Base-by-base conservation (phyloP, 1,140 invertebrate species). In the Lasaia peninsularis region DNA sequence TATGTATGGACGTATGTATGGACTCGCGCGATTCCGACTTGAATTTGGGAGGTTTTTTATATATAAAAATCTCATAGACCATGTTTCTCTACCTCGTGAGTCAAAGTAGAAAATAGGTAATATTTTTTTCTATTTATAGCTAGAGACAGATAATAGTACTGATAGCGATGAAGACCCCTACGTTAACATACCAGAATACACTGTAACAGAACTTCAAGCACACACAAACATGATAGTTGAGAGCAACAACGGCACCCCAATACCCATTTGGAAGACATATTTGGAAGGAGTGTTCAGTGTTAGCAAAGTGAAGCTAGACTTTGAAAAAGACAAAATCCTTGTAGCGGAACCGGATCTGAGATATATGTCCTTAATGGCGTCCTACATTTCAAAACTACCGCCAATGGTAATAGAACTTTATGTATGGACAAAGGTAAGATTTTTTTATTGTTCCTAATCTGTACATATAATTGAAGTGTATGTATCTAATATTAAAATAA, bases 361-460 rank as follows among this genome's bases (percentile, higher is more conserved):
- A 12, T 94, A 93, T 65, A 75, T 95, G 57, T 90, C 91, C 49
- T 67, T 88, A 1, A 74, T 93, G 32, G 89, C 92, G 3, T 73
- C 91, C 1, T 90, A 91, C 63, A 58, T 94, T 31, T 71, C 91
- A 7, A 85, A 86, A 6, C 85, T 80, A 0, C 89, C 92, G 0
- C 75, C 91, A 10, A 70, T 89, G 16, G 58, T 91, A 24, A 73
- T 94, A 49, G 94, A 95, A 75, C 89, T 93, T 0, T 93, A 91
- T 62, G 84, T 94, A 61, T 95, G 94, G 94, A 91, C 93, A 77
- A 89, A 90, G 54, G 90, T 93, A 16, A 44, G 40, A 31, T 11
- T 16, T 24, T 32, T 0, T 10, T 16, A 14, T 16, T 48, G 2
- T 48, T 48, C 16, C n/a, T n/a, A n/a, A n/a, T n/a, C n/a, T n/a